phyloP scores from a whole-genome alignment of 2,797 vertebrate genomes.

The Siniperca obscura region DNA sequence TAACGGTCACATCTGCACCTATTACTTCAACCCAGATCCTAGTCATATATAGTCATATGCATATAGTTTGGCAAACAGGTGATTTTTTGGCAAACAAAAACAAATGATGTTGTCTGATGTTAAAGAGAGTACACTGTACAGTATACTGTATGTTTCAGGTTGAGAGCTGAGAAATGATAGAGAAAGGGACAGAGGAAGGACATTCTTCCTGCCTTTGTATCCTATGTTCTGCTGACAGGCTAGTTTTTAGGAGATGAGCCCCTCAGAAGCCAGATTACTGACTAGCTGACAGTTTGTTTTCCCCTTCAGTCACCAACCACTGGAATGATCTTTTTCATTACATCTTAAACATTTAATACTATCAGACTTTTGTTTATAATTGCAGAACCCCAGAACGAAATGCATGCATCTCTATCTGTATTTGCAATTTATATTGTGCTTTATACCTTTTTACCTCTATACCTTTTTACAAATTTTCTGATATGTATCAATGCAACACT shows the following conservation, averaged over 20 bases:
- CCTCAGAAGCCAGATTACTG: conserved; percentile 61
- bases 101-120: neutral
- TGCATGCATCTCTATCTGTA: neutral
- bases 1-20: neutral
- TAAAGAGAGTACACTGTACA: conserved; percentile 3
- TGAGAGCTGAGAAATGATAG: conserved; percentile 36
- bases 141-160: conserved; percentile 5
- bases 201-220: conserved; percentile 82
- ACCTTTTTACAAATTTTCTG: neutral
- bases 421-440: neutral
- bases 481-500: neutral
- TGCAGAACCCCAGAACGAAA: neutral
- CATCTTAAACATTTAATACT: neutral
- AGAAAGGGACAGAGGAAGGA: conserved; percentile 74
- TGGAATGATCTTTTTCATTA: conserved; percentile 26
- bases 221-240: conserved; percentile 82
- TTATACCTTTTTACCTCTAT: neutral
- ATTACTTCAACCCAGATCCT: neutral
- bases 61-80: neutral
- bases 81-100: neutral
- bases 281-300: conserved; percentile 51
- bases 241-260: conserved; percentile 65
- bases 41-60: neutral
- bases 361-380: neutral
- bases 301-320: conserved; percentile 27